These are phyloP conservation scores for Eristalinus sepulchralis DNA, from an alignment of 2,888 invertebrate genomes.

Conservation along the genomic window DNA sequence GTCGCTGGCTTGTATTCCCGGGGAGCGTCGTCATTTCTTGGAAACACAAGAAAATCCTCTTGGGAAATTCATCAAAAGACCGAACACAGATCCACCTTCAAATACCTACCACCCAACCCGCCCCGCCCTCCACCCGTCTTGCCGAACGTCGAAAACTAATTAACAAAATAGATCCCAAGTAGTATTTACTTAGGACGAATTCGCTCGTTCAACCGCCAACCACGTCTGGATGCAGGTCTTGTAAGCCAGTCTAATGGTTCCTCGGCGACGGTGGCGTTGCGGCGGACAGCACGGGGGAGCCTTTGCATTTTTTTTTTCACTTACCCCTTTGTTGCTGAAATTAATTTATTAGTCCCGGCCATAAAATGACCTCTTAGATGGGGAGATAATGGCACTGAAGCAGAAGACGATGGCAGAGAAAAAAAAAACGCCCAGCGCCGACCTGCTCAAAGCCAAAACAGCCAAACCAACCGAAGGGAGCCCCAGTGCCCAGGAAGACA, in stretches of 20 bases:
- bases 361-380: constrained; percentile 32
- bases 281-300: not conserved
- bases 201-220: constrained; percentile 12
- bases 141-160: constrained; percentile 29
- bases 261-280: not conserved
- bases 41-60: constrained; percentile 28
- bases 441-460: constrained; percentile 16
- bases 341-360: constrained; percentile 50
- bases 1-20: not conserved
- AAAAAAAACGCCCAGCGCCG: not conserved
- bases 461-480: constrained; percentile 7
- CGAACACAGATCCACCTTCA: not conserved
- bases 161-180: constrained; percentile 43
- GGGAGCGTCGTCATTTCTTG: constrained; percentile 7
- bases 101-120: not conserved
- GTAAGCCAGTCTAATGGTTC: constrained; percentile 26
- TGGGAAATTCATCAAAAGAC: constrained; percentile 40
- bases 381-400: constrained; percentile 4
- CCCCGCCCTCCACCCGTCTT: too few species aligned
- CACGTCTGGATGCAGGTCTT: constrained; percentile 1
- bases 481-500: not conserved
- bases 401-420: not conserved
- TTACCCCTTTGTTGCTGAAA: constrained; percentile 14
- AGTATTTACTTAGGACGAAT: constrained; percentile 38
- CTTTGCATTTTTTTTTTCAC: constrained; percentile 6